Base-by-base conservation (phyloP, 2,113 vertebrate species). In the Eira barbara region DNA sequence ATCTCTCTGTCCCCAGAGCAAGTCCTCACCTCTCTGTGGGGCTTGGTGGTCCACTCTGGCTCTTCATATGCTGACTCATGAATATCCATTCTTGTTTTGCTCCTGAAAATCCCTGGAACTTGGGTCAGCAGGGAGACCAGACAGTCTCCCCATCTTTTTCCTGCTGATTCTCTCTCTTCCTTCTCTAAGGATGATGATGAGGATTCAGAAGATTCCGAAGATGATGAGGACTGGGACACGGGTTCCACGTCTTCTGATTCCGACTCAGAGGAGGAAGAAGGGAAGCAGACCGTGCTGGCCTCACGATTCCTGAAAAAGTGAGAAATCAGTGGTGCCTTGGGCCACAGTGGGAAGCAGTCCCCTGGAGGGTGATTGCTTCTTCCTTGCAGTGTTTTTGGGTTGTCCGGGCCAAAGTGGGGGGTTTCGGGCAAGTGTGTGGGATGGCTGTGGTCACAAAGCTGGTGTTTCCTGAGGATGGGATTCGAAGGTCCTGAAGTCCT, bases 241-340 rank as follows among this genome's bases (percentile, higher is more conserved):
- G 99, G 99, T 52, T 98, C 99, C 0, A 99, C 99, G 0, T 99
- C 98, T 91, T 99, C 99, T 18, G 99, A 98, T 86, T 99, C 99
- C 0, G 99, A 99, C 81, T 99, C 99, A 1, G 99, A 99, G 47
- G 99, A 99, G 6, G 99, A 99, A 0, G 99, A 99, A 6, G 99
- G 97, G 52, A 99, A 99, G 90, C 98, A 98, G 18, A 97, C 98
- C 0, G 99, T 99, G 0, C 96, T 99, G 92, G 99, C 99, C 34
- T 95, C 98, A 13, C 99, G 98, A 94, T 99, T 99, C 98, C 99
- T 99, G 90, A 99, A 99, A 94, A 99, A 99, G 99, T 99, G 92
- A 98, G 99, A 83, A 52, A 59, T 73, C 17, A 18, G 1, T 20
- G n/a, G 85, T 47, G 13, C 9, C 4, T 47, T 3, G 4, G 23